Percentiles rank a stretch among this genome's conserved stretches.
Conservation (phyloP, 1,140 invertebrate species). For the Papilio helenus region DNA sequence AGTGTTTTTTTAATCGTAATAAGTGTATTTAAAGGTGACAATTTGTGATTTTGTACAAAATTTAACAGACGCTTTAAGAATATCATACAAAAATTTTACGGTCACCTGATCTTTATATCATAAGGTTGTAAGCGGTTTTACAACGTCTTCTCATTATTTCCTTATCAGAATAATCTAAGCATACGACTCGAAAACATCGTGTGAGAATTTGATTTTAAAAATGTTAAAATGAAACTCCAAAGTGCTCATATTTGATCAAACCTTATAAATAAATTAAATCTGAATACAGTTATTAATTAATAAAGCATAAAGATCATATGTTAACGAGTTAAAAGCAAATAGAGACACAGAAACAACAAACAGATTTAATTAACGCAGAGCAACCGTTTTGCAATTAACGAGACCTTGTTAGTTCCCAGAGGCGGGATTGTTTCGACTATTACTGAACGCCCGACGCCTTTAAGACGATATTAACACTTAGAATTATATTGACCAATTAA, state of each 20-base stretch:
- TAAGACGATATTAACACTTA: neutral
- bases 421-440: neutral
- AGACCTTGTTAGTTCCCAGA: constrained; percentile 2
- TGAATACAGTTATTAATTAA: neutral
- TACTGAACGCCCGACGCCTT: constrained; percentile 3
- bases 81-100: too few species aligned
- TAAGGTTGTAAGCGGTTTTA: too few species aligned
- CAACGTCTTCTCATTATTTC: too few species aligned
- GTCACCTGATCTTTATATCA: too few species aligned
- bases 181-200: too few species aligned
- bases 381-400: constrained; percentile 12
- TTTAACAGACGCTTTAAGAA: too few species aligned
- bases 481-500: constrained; percentile 17
- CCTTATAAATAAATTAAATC: neutral
- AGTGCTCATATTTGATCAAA: too few species aligned
- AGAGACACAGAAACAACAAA: constrained; percentile 12
- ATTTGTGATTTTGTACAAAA: too few species aligned
- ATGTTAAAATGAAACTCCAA: too few species aligned
- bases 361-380: constrained; percentile 17
- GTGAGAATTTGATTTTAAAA: too few species aligned
- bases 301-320: constrained; percentile 9
- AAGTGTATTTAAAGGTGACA: neutral
- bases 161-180: too few species aligned
- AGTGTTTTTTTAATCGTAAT: neutral
- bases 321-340: constrained; percentile 18